These are phyloP conservation scores for Plecotus auritus DNA, from an alignment of 2,113 vertebrate species.

Conservation along the genomic window DNA sequence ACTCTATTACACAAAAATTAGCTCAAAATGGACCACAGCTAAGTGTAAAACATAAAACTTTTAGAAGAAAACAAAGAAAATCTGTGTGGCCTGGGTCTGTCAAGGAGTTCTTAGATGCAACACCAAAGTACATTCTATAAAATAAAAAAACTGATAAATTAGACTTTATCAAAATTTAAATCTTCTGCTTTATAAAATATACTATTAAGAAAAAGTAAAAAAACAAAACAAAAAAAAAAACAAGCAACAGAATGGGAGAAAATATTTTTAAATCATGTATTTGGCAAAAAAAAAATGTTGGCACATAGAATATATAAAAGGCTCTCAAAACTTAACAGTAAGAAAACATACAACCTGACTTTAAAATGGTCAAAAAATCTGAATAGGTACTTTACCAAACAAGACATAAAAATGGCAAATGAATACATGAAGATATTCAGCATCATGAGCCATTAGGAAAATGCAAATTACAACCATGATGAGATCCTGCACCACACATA, in stretches of 20 bases:
- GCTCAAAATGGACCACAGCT: neutral
- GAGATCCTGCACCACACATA: neutral
- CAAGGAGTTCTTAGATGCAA: neutral
- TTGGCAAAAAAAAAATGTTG: neutral
- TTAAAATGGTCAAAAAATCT: neutral
- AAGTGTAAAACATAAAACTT: neutral
- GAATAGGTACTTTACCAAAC: neutral
- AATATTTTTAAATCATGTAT: neutral
- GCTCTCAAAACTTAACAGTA: neutral
- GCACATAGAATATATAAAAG: neutral
- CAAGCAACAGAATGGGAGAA: neutral
- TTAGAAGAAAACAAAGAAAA: neutral
- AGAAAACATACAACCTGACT: neutral
- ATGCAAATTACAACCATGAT: neutral
- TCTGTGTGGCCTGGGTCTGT: neutral
- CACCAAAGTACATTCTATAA: neutral
- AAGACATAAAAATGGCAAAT: neutral
- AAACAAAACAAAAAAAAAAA: neutral
- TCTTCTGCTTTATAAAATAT: constrained; percentile 8
- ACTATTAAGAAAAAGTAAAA: neutral
- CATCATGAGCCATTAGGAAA: neutral
- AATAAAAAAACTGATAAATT: constrained; percentile 21
- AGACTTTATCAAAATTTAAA: constrained; percentile 10
- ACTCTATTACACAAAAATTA: neutral
- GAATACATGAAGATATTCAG: neutral